Base-by-base conservation (phyloP, 2,888 invertebrate species). In the Chymomyza fuscimana region DNA sequence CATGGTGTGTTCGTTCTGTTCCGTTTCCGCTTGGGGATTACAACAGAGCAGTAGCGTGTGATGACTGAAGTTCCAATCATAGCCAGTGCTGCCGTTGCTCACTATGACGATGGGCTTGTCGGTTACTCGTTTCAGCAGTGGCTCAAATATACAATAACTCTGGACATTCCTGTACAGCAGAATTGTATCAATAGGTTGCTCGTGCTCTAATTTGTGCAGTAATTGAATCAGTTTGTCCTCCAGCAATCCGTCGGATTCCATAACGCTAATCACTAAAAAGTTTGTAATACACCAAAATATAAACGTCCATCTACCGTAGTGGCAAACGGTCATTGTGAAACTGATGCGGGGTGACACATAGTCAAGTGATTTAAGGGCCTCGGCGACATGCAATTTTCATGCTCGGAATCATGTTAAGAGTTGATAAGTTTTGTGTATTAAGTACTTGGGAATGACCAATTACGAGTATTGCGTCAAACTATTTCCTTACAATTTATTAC, bases 111-210 rank as follows among this genome's bases (percentile, higher is more conserved):
- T 2, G 1, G 65, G 58, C 25, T 9, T 7, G 25, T 59, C 29
- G 6, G 7, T 19, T 6, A 29, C n/a, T 6, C 50, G 10, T 50
- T 56, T 56, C 10, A 64, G 16, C 12, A 56, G 15, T 22, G 9
- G 4, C n/a, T 58, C 29, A 59, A 59, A 65, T 16, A 60, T 10
- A 22, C 66, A 66, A 16, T 29, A 50, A 15, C 15, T 50, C n/a
- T 16, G 50, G 12, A 12, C 54, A 5, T 32, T 15, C 9, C 66
- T 60, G 9, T 66, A 32, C 5, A 66, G 50, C 7, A 66, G 5
- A 6, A 60, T 19, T 5, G 60, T 60, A 3, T 52, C 16, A 32
- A 66, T 51, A 2, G n/a, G 5, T 36, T 60, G 25, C 51, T 60
- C 60, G 16, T 15, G 29, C n/a, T n/a, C 51, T 15, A 59, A 51